Conservation (phyloP, 2,797 vertebrate genomes). For the Intellagama lesueurii region DNA sequence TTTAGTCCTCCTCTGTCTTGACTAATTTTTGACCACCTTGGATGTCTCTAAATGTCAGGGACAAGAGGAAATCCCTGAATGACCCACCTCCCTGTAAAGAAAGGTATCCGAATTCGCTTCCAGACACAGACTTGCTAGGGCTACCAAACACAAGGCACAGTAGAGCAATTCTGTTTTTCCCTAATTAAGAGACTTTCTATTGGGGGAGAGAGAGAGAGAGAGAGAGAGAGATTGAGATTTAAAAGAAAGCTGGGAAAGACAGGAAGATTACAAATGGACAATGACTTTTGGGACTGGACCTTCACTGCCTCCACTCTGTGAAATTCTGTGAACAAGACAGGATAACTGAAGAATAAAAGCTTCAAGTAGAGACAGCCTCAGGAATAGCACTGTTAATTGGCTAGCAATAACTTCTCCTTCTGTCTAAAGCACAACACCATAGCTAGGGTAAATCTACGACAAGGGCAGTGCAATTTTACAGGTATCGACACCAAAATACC, state of each 20-base stretch:
- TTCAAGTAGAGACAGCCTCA: neutral
- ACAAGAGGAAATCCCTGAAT: too few relatives aligned
- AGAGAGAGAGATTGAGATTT: too few relatives aligned
- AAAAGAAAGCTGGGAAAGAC: neutral
- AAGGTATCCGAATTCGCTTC: neutral
- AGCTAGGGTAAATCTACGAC: neutral
- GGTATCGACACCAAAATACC: neutral
- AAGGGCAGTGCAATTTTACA: neutral
- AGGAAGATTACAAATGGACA: neutral
- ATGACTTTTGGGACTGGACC: too few relatives aligned
- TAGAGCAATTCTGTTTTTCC: neutral
- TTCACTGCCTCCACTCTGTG: neutral
- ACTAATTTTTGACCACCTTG: neutral
- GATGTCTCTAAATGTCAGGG: neutral
- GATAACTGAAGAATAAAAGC: neutral
- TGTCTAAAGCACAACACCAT: neutral
- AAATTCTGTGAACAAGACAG: neutral
- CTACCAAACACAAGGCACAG: neutral
- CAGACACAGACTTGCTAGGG: neutral
- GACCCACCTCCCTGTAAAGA: neutral
- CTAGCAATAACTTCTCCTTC: neutral
- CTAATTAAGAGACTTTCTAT: neutral
- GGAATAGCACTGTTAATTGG: neutral
- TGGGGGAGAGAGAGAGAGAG: neutral
- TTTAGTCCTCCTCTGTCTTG: neutral